These are phyloP conservation scores for Gambelia wislizenii DNA, from an alignment of 2,797 vertebrate species.

Conservation along the genomic window DNA sequence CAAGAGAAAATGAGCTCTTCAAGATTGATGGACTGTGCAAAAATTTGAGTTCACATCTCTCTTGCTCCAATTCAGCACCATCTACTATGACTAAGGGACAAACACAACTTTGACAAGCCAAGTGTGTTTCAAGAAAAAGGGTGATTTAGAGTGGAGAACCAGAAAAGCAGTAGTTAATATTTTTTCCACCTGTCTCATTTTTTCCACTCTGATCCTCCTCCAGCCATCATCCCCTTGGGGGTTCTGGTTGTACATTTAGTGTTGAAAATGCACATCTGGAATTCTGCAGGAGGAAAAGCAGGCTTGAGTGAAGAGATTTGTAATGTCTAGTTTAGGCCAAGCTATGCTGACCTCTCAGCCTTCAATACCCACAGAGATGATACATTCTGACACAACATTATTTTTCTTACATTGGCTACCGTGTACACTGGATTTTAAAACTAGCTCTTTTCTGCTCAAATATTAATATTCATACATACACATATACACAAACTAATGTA, in stretches of 20 bases:
- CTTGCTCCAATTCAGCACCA: neutral
- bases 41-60: neutral
- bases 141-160: neutral
- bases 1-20: neutral
- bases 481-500: neutral
- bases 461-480: neutral
- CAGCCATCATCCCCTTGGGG: neutral
- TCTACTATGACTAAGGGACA: neutral
- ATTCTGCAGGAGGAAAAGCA: neutral
- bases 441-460: neutral
- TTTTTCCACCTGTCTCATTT: neutral
- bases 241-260: conserved; percentile 9
- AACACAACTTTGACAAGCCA: neutral
- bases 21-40: neutral
- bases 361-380: neutral
- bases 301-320: neutral
- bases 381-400: neutral
- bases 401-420: neutral
- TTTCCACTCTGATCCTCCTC: neutral
- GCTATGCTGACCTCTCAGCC: neutral
- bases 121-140: neutral
- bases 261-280: neutral
- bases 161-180: neutral
- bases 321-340: neutral
- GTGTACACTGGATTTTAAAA: neutral